Conservation (phyloP, 1,140 invertebrate species). For the Zaprionus camerounensis region DNA sequence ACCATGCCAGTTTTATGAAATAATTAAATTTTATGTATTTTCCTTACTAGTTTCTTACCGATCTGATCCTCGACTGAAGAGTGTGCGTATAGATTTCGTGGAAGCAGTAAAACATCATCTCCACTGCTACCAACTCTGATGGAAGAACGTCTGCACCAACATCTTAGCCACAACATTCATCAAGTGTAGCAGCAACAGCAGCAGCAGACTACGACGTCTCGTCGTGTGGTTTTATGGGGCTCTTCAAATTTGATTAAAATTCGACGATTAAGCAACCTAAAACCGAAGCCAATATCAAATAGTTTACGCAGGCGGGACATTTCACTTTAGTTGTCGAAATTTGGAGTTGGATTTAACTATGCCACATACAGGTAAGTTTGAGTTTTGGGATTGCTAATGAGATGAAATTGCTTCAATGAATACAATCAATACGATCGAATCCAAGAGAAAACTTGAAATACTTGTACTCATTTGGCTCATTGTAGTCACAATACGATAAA, state of each 20-base stretch:
- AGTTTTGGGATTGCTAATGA: constrained; percentile 59
- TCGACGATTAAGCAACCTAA: constrained; percentile 63
- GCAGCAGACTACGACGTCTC: constrained; percentile 53
- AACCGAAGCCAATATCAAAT: constrained; percentile 54
- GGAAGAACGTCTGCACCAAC: constrained; percentile 40
- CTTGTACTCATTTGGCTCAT: constrained; percentile 19
- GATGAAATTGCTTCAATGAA: constrained; percentile 53
- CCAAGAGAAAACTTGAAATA: constrained; percentile 22
- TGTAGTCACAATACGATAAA: constrained; percentile 16
- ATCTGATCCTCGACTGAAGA: constrained; percentile 45
- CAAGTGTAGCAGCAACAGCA: constrained; percentile 39
- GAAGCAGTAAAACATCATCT: constrained; percentile 71
- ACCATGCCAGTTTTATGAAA: constrained; percentile 72
- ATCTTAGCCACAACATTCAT: constrained; percentile 41
- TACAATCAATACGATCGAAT: constrained; percentile 49
- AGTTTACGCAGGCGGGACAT: constrained; percentile 53
- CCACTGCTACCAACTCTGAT: constrained; percentile 27
- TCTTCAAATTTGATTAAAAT: constrained; percentile 79
- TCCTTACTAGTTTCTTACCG: constrained; percentile 75
- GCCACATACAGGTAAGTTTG: constrained; percentile 75
- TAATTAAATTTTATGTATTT: constrained; percentile 83
- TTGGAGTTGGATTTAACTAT: constrained; percentile 47
- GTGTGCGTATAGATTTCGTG: constrained; percentile 57
- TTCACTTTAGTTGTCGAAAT: constrained; percentile 56
- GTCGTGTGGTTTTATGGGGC: constrained; percentile 63